Conservation (phyloP, 2,797 vertebrate species). For the Diglossa cyanea region DNA sequence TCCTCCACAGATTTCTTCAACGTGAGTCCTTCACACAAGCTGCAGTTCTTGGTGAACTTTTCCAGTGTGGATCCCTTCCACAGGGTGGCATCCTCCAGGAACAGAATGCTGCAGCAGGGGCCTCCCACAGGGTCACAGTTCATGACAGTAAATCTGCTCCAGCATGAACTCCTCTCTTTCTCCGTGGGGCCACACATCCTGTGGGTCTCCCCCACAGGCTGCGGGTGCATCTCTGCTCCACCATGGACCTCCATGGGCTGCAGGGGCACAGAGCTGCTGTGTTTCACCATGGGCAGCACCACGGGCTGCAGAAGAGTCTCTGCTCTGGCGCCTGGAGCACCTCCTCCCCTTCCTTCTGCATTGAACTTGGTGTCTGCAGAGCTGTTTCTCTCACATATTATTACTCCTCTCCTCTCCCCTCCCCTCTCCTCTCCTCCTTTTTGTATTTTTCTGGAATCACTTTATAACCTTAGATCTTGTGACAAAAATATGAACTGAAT, state of each 20-base stretch:
- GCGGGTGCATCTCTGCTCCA: neutral
- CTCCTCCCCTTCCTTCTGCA: neutral
- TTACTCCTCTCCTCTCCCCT: no score
- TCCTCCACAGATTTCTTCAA: neutral
- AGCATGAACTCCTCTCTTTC: neutral
- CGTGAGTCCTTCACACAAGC: neutral
- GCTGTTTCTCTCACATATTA: neutral
- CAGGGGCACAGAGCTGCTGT: neutral
- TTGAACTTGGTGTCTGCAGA: neutral
- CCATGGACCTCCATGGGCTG: neutral
- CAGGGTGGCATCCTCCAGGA: neutral
- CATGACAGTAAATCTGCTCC: neutral
- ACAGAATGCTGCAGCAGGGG: neutral
- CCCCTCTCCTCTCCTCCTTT: neutral
- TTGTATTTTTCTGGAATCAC: neutral
- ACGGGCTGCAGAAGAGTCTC: accelerated
- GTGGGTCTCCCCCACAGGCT: accelerated
- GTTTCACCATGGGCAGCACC: neutral
- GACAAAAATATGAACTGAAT: neutral
- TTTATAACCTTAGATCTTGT: neutral
- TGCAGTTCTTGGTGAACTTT: neutral
- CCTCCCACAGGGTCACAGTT: neutral
- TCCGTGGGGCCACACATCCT: neutral
- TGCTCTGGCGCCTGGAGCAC: accelerated
- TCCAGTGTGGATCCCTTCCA: neutral